Evolutionary conservation across 2,888 invertebrate genomes (phyloP), one percentile per base, ranked within the genome.

Genomic region (Teleiodes luculella): DNA sequence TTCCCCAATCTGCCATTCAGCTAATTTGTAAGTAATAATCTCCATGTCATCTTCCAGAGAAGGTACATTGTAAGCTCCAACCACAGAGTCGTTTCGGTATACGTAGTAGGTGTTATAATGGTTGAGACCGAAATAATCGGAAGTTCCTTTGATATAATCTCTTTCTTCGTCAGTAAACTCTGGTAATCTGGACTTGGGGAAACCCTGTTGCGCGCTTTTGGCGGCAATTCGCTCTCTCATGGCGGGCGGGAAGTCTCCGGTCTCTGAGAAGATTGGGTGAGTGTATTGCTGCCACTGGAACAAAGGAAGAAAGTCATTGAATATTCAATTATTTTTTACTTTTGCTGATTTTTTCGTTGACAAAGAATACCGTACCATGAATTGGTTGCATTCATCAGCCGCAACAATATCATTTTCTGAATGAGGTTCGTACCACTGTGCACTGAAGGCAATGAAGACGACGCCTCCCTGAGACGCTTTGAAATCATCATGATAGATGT

Each of bases 91-190:
- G 31, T 70, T 67, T 47, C 66, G 64, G 37, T 64, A 69, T n/a
- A 65, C 57, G 3, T 58, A 56, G 4, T 13, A 71, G 1, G 90
- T 77, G 0, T 91, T 91, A 69, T 95, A 95, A 57, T 92, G 90
- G 65, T 94, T 94, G n/a, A 94, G 71, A 11, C 93, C 72, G 7
- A 73, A 70, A 56, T 68, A 70, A 55, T 77, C 76, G 0, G 71
- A 64, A 10, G 65, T 66, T 1, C 76, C 78, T 33, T 61, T 64
- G 2, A 78, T 57, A 28, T 65, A 67, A 4, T 64, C 61, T 4
- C 71, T 59, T 74, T 90, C 86, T 48, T 79, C 74, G 7, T 62
- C 55, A 1, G 83, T 81, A 54, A 90, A 85, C 48, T 67, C 68
- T 1, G 89, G 89, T 18, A 90, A 64, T 16, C 87, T 67, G 0